Base-by-base conservation (phyloP, 1,140 invertebrate genomes). In the Notospermus geniculatus region DNA sequence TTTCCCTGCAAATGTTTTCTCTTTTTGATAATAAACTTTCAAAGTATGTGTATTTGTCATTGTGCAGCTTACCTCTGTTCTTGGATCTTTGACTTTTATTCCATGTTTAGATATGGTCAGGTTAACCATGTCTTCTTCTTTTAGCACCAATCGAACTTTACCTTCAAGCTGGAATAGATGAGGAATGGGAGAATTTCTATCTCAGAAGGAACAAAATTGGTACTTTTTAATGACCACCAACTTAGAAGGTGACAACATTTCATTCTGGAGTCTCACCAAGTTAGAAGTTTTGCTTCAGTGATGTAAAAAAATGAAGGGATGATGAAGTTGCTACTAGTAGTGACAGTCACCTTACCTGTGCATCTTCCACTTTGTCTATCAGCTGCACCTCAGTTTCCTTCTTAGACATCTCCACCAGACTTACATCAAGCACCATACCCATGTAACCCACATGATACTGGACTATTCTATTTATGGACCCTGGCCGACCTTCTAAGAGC, bases 91-190 rank as follows among this genome's bases (percentile, higher is more conserved):
- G 17, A 78, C 71, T 63, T 75, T 74, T 22, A 78, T 64, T 52
- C 76, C 76, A 72, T 78, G 70, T 43, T 68, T 62, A 9, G 73
- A 76, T 2, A 78, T 66, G 39, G 60, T 71, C 19, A 78, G 63
- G 5, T 65, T 68, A 2, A 78, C 74, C 62, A 67, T 73, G 39
- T 70, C 68, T 45, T 75, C 71, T 46, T 76, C 76, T 57, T 64
- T 64, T 19, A 66, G 62, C n/a, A 66, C 52, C 19, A 73, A 52
- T 25, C 72, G 71, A 13, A 78, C 60, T 52, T 70, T 72, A 17
- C 76, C 76, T 59, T 75, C 70, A 62, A 78, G 75, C 73, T 77
- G 67, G 25, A 68, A 64, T 43, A n/a, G 54, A n/a, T 36, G n/a
- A 15, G 29, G 25, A 58, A 36, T 15, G 32, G 4, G 32, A 36